These are phyloP conservation scores for Chaetodon trifasciatus DNA, from an alignment of 2,797 vertebrate species.

Conservation along the genomic window DNA sequence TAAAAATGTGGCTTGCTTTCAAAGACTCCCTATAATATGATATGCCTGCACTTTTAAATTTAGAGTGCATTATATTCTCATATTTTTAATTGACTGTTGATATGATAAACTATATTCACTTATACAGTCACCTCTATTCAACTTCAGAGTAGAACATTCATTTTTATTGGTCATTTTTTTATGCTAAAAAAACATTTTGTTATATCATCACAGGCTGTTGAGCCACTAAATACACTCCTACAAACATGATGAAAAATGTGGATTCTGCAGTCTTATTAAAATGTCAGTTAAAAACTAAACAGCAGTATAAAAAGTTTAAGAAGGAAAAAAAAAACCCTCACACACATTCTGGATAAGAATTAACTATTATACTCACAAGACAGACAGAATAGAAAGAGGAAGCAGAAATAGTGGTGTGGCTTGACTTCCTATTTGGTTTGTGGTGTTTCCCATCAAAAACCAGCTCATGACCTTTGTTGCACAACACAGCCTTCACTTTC, in stretches of 20 bases:
- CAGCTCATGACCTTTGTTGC: constrained; percentile 12
- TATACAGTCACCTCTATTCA: neutral
- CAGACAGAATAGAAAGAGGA: neutral
- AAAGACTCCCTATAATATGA: neutral
- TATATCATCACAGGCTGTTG: neutral
- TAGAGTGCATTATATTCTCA: neutral
- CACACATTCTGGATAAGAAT: too few relatives aligned
- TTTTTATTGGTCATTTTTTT: constrained; percentile 8
- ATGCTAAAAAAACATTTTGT: neutral
- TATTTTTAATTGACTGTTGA: neutral
- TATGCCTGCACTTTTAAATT: neutral
- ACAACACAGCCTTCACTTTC: neutral
- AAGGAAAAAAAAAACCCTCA: neutral
- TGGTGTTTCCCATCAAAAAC: constrained; percentile 18
- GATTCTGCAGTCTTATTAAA: neutral
- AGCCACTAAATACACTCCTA: neutral
- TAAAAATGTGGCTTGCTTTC: neutral
- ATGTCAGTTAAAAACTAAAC: neutral
- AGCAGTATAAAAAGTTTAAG: neutral
- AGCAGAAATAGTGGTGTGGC: neutral
- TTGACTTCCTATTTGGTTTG: constrained; percentile 23
- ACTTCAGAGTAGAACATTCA: neutral
- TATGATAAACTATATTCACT: neutral
- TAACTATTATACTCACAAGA: neutral
- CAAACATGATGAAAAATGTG: neutral